phyloP scores from a whole-genome alignment of 1,140 invertebrate species.

The Cotesia chilonis region DNA sequence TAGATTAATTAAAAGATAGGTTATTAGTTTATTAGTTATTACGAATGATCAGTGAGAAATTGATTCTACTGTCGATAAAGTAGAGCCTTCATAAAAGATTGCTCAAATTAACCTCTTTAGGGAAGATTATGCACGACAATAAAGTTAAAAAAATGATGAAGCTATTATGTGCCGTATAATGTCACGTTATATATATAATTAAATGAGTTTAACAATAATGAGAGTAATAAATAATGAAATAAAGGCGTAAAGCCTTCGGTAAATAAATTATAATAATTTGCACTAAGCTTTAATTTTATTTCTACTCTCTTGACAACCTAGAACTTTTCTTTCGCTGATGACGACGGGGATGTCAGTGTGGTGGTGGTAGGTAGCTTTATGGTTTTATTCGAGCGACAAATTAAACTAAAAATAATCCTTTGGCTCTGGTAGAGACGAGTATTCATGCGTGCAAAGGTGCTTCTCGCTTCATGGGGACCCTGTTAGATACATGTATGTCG shows the following conservation, averaged over 20 bases:
- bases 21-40: too few species aligned
- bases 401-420: slow-evolving; percentile 65
- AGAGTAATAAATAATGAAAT: not conserved
- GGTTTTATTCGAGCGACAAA: slow-evolving; percentile 61
- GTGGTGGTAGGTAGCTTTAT: slow-evolving; percentile 48
- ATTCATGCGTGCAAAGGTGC: slow-evolving; percentile 54
- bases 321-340: slow-evolving; percentile 17
- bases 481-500: not conserved
- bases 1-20: too few species aligned
- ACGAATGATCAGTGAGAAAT: too few species aligned
- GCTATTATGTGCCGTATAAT: too few species aligned
- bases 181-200: too few species aligned
- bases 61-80: too few species aligned
- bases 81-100: too few species aligned
- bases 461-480: slow-evolving; percentile 36
- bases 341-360: too few species aligned
- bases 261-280: slow-evolving; percentile 1
- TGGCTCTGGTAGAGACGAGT: slow-evolving; percentile 48
- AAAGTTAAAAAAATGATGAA: too few species aligned
- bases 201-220: too few species aligned
- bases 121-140: too few species aligned
- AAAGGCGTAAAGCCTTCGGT: not conserved
- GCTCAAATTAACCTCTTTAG: too few species aligned
- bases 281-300: slow-evolving; percentile 5
- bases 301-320: slow-evolving; percentile 1